Evolutionary conservation across 2,113 vertebrate genomes (phyloP).

Genomic region (Tragelaphus imberbis): DNA sequence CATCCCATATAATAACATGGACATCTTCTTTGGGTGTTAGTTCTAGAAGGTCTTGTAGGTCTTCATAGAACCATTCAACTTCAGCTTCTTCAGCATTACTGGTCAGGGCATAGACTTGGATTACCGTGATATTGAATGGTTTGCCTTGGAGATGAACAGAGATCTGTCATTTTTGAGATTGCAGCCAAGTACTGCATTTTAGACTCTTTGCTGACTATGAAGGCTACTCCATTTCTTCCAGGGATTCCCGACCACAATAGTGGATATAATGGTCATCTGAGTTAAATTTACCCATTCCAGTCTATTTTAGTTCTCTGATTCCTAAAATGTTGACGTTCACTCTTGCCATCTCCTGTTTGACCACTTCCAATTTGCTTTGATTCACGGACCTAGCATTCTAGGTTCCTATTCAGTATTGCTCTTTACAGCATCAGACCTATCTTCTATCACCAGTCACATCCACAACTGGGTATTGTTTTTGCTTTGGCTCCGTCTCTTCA

Average conservation of each 20-base stretch:
- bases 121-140: not conserved
- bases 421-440: not conserved
- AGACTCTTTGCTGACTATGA: not conserved
- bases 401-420: not conserved
- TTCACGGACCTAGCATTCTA: not conserved
- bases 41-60: not conserved
- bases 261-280: not conserved
- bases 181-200: not conserved
- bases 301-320: not conserved
- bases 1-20: not conserved
- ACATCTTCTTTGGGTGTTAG: not conserved
- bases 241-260: not conserved
- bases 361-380: not conserved
- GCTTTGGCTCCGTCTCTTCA: not conserved
- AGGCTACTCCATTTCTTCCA: not conserved
- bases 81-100: not conserved
- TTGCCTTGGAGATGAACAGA: not conserved
- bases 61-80: not conserved
- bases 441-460: not conserved
- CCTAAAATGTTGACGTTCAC: not conserved
- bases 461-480: not conserved
- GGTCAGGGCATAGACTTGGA: not conserved
- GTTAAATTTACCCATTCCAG: not conserved
- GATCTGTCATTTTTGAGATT: not conserved
- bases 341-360: not conserved